These are phyloP conservation scores for Phortica variegata DNA, from an alignment of 1,140 invertebrate species.

Conservation along the genomic window DNA sequence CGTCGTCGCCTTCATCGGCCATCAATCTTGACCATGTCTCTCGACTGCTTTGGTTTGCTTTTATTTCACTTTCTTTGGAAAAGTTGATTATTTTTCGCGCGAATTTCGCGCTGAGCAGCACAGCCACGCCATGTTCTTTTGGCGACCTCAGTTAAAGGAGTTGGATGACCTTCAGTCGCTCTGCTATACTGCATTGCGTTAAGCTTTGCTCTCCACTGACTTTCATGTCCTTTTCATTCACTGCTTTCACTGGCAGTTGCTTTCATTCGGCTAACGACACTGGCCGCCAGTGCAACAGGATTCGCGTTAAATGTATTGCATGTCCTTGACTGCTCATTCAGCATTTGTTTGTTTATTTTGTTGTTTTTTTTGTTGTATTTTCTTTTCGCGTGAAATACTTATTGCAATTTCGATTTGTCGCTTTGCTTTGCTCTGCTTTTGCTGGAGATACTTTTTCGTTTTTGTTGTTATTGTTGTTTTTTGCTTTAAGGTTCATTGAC, in stretches of 20 bases:
- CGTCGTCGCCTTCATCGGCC: slow-evolving; percentile 2
- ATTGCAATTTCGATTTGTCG: too few relatives aligned
- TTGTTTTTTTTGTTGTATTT: slow-evolving; percentile 19
- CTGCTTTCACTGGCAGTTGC: not conserved
- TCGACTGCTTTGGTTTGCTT: slow-evolving; percentile 18
- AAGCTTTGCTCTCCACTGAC: not conserved
- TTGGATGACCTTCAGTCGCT: slow-evolving; percentile 33
- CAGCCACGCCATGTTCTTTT: too few relatives aligned
- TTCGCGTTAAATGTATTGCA: slow-evolving; percentile 22
- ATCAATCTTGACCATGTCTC: not conserved
- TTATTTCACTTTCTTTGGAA: slow-evolving; percentile 42
- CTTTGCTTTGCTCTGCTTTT: too few relatives aligned
- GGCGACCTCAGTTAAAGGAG: not conserved
- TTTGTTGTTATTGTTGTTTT: too few relatives aligned
- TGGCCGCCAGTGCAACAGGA: slow-evolving; percentile 11
- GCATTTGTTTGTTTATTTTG: slow-evolving; percentile 31
- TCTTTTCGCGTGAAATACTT: too few relatives aligned
- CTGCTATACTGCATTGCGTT: not conserved
- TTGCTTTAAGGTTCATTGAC: too few relatives aligned
- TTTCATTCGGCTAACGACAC: not conserved
- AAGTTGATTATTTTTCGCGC: slow-evolving; percentile 46
- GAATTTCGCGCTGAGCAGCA: slow-evolving; percentile 26
- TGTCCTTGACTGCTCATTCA: slow-evolving; percentile 43
- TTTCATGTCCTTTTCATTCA: slow-evolving; percentile 8
- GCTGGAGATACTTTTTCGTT: too few relatives aligned